Evolutionary conservation across 2,113 vertebrate genomes (phyloP).

Genomic region (Fulmarus glacialis): DNA sequence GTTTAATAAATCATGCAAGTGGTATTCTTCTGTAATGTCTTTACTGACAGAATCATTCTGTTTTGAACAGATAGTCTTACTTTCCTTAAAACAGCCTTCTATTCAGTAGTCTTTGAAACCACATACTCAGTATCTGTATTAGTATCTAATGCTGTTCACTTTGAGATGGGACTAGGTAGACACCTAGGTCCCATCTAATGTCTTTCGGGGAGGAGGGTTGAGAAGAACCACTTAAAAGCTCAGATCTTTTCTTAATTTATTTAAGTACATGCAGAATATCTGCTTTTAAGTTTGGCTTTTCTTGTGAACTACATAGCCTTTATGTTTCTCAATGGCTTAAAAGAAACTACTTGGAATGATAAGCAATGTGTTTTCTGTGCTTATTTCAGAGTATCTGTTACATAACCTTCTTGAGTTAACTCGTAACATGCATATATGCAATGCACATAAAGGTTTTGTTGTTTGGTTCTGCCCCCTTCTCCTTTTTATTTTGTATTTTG

Average conservation of each 20-base stretch:
- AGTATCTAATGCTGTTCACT: neutral
- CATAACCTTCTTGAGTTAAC: slow-evolving; percentile 29
- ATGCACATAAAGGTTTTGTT: slow-evolving; percentile 14
- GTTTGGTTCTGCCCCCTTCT: slow-evolving; percentile 22
- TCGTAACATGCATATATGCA: slow-evolving; percentile 19
- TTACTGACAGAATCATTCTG: neutral
- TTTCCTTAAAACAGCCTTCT: neutral
- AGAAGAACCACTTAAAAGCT: neutral
- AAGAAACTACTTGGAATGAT: slow-evolving; percentile 20
- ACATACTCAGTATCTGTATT: neutral
- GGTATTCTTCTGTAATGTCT: slow-evolving; percentile 64
- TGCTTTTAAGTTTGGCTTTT: slow-evolving; percentile 31
- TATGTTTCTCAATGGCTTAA: slow-evolving; percentile 28
- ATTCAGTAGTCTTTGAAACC: neutral
- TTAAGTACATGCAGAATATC: neutral
- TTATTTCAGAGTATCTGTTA: slow-evolving; percentile 16
- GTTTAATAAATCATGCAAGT: slow-evolving; percentile 59
- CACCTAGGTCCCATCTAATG: neutral
- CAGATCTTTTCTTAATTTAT: neutral
- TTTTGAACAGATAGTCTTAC: neutral
- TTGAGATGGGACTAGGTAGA: neutral
- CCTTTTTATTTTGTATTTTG: slow-evolving; percentile 60
- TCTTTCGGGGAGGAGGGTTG: neutral
- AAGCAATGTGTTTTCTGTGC: slow-evolving; percentile 23
- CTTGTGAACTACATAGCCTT: slow-evolving; percentile 19